Evolutionary conservation across 1,140 invertebrate genomes (phyloP).

Genomic region (Dendrolimus punctatus): DNA sequence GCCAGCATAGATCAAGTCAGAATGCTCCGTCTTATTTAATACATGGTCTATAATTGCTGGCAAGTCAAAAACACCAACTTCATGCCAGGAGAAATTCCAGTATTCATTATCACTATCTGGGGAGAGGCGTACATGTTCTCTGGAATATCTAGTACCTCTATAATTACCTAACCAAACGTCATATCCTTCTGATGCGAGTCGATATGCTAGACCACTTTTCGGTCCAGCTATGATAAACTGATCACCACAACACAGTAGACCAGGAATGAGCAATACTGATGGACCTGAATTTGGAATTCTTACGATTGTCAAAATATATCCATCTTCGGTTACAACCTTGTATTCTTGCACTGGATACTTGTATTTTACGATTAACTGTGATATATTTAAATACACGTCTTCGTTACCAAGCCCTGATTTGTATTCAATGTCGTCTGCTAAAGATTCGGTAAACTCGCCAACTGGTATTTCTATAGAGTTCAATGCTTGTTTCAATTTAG

Average conservation of each 20-base stretch:
- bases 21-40: conserved; percentile 60
- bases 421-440: background rate
- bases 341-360: conserved; percentile 72
- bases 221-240: conserved; percentile 69
- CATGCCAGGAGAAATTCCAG: conserved; percentile 80
- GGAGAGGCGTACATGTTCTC: conserved; percentile 56
- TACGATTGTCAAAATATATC: conserved; percentile 70
- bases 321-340: conserved; percentile 69
- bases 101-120: conserved; percentile 48
- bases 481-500: too few species aligned
- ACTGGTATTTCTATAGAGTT: too few species aligned
- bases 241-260: conserved; percentile 68
- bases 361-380: conserved; percentile 21
- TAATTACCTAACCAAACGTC: conserved; percentile 82
- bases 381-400: conserved; percentile 7
- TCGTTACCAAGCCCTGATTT: conserved; percentile 1
- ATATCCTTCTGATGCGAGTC: conserved; percentile 69
- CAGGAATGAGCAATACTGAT: conserved; percentile 73
- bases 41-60: conserved; percentile 76
- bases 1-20: conserved; percentile 72
- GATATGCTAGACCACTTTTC: conserved; percentile 53
- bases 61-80: conserved; percentile 78
- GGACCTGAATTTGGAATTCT: conserved; percentile 46
- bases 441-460: background rate
- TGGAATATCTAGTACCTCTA: conserved; percentile 79